Evolutionary conservation across 2,797 vertebrate genomes (phyloP).

Genomic region (Hapalemur alaotrensis): DNA sequence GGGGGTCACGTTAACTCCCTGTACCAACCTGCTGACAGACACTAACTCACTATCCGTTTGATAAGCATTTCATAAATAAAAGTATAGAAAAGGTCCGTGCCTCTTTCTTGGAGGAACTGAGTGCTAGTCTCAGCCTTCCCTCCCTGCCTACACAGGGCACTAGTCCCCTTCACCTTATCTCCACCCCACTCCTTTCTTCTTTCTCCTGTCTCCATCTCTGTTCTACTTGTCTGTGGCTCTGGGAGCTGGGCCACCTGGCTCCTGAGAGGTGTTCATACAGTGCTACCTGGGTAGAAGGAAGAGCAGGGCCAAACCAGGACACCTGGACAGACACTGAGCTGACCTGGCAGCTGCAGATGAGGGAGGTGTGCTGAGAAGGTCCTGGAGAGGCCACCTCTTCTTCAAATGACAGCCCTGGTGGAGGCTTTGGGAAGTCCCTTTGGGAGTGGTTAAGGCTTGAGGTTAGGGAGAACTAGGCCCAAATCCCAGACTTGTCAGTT

Average conservation of each 20-base stretch:
- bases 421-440: neutral
- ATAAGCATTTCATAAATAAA: slow-evolving; percentile 76
- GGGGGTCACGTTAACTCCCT: neutral
- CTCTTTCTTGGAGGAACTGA: neutral
- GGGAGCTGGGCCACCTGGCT: neutral
- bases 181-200: neutral
- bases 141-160: neutral
- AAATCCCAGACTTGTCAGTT: neutral
- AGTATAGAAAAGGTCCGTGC: neutral
- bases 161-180: neutral
- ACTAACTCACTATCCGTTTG: slow-evolving; percentile 71
- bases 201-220: neutral
- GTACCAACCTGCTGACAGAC: slow-evolving; percentile 48
- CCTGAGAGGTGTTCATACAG: neutral
- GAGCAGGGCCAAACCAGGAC: neutral
- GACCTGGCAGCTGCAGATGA: neutral
- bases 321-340: neutral
- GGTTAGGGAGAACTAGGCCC: neutral
- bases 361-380: neutral
- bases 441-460: neutral
- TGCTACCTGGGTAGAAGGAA: neutral
- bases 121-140: neutral
- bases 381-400: neutral
- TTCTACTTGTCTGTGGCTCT: neutral
- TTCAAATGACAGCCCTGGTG: neutral